These are phyloP conservation scores for Onychorhynchus coronatus DNA, from an alignment of 2,113 vertebrate species.

Conservation along the genomic window DNA sequence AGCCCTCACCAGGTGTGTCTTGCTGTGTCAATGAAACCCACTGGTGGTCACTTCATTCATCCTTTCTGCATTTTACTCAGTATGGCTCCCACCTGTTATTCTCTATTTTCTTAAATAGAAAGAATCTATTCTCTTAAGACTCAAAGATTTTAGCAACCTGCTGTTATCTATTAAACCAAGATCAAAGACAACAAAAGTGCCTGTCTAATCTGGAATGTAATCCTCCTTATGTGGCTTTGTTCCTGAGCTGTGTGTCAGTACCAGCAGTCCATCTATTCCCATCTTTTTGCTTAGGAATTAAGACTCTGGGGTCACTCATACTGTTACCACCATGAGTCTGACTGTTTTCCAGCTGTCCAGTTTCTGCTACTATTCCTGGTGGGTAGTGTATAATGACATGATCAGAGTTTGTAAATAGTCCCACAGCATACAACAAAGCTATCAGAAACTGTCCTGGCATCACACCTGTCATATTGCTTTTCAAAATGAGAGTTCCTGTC, in stretches of 20 bases:
- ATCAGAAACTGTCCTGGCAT: neutral
- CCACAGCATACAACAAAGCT: neutral
- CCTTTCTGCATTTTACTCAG: neutral
- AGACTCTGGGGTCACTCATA: neutral
- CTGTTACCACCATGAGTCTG: neutral
- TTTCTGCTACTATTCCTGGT: neutral
- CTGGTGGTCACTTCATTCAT: neutral
- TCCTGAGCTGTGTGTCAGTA: neutral
- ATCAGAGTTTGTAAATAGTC: neutral
- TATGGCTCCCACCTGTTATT: neutral
- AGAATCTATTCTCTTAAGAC: neutral
- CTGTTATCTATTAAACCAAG: neutral
- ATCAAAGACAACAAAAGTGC: constrained; percentile 38
- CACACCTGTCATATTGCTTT: neutral
- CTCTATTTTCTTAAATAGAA: too few relatives aligned
- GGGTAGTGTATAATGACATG: neutral
- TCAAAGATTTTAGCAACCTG: neutral
- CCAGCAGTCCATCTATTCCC: neutral
- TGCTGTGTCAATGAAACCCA: neutral
- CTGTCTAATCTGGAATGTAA: constrained; percentile 19
- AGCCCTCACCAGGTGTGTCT: neutral
- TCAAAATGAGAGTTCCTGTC: neutral
- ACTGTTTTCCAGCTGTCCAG: neutral
- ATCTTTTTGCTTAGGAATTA: neutral
- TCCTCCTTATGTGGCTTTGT: neutral